Evolutionary conservation across 2,888 invertebrate genomes (phyloP), one percentile per base, ranked within the genome.

Genomic region (Allophyes oxyacanthae): DNA sequence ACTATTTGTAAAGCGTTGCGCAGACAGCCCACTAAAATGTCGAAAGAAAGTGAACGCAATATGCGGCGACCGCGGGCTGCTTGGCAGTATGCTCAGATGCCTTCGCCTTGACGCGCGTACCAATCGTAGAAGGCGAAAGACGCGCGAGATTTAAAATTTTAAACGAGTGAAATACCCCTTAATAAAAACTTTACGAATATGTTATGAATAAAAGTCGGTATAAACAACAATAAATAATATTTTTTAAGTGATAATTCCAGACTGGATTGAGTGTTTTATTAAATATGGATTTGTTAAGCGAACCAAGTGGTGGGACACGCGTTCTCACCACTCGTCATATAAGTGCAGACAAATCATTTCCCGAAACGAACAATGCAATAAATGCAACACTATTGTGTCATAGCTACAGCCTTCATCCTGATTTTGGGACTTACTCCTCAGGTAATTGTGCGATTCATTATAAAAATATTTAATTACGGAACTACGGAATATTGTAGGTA

Each of bases 11-110:
- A 52, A 57, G 54, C 33, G 84, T 90, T 90, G 88, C 91, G 90
- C 85, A 89, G 86, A 73, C 81, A 72, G 64, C 58, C 74, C 57
- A 78, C 76, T 64, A 78, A 85, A 86, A 89, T 92, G 92, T 89
- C 90, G 92, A 92, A 92, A 92, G 92, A 92, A 92, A 92, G 92
- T 92, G 91, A 91, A 87, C 88, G 90, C 86, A 87, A 83, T 79
- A 51, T 57, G 66, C 69, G 70, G 67, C 67, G 69, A 62, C 55
- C 58, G 48, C 71, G 59, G 59, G 57, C 53, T 57, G 56, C 64
- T 48, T 50, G 81, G 57, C 84, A 85, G 86, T 85, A 59, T 73
- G 75, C 71, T 70, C 72, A 74, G 72, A 79, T 71, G 77, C 78
- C 75, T 79, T 69, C 48, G 77, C 71, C 64, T 60, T 61, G 59